These are phyloP conservation scores for Phortica okadai DNA, from an alignment of 2,888 invertebrate genomes.

Conservation along the genomic window DNA sequence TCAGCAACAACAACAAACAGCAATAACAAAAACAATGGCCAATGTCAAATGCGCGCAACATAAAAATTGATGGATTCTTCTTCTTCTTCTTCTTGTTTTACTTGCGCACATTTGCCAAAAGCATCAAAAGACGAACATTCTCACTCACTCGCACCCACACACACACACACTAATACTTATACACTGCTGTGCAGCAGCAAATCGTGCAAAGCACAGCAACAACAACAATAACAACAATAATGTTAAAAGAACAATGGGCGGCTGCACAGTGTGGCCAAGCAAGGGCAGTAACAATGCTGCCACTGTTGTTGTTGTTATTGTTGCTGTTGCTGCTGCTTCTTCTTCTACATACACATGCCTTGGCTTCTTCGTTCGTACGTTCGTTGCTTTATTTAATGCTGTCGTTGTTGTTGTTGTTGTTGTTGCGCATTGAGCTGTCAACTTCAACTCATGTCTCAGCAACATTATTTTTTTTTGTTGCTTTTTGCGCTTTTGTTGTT, in stretches of 20 bases:
- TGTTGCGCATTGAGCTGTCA: conserved; percentile 74
- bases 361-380: conserved; percentile 23
- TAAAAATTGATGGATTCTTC: conserved; percentile 73
- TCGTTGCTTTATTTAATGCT: conserved; percentile 41
- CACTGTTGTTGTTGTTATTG: conserved; percentile 35
- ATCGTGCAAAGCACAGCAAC: conserved; percentile 50
- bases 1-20: conserved; percentile 13
- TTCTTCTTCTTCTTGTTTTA: conserved; percentile 46
- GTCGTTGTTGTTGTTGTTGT: conserved; percentile 59
- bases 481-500: conserved; percentile 44
- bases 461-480: conserved; percentile 57
- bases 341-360: conserved; percentile 47
- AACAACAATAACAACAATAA: conserved; percentile 32
- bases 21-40: conserved; percentile 22
- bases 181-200: background rate
- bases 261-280: background rate
- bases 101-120: background rate
- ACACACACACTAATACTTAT: background rate
- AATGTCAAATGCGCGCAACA: conserved; percentile 68
- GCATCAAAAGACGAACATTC: background rate
- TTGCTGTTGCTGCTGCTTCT: conserved; percentile 50
- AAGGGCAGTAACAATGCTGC: background rate
- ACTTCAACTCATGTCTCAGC: conserved; percentile 69
- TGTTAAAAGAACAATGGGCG: conserved; percentile 29
- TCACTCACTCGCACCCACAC: background rate